Evolutionary conservation across 2,797 vertebrate genomes (phyloP).

Genomic region (Apogon talboti): DNA sequence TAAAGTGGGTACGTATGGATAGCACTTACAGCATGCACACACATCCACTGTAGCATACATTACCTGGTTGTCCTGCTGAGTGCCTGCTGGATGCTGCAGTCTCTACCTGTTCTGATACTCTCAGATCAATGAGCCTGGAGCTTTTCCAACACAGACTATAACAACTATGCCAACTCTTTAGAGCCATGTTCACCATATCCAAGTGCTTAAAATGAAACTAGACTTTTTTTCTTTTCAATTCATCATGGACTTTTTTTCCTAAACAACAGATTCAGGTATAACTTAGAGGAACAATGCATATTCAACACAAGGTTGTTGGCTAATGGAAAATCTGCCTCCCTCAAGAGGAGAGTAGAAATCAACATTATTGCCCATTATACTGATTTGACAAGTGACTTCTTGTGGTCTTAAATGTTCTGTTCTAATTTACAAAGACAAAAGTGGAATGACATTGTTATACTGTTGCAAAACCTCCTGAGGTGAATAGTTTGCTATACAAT

Average conservation of each 20-base stretch:
- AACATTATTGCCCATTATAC: too few relatives aligned
- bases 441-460: too few relatives aligned
- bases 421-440: too few relatives aligned
- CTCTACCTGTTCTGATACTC: constrained; percentile 55
- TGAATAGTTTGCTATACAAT: too few relatives aligned
- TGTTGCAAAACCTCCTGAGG: too few relatives aligned
- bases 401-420: too few relatives aligned
- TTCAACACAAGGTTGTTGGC: neutral
- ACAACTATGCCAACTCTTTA: constrained; percentile 10
- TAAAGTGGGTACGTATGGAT: constrained; percentile 13
- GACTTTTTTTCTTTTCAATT: constrained; percentile 3
- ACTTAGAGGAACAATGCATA: neutral
- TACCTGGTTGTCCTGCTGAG: constrained; percentile 34
- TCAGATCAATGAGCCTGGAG: constrained; percentile 63
- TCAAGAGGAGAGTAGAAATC: too few relatives aligned
- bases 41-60: constrained; percentile 39
- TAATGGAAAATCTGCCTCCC: too few relatives aligned
- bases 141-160: constrained; percentile 33
- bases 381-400: too few relatives aligned
- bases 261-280: neutral
- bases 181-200: constrained; percentile 15
- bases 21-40: constrained; percentile 26
- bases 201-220: constrained; percentile 1
- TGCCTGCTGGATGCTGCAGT: constrained; percentile 57
- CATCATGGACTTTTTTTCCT: neutral